Percentiles rank a stretch among this genome's conserved stretches.
Conservation (phyloP, 2,113 vertebrate species). For the Sarotherodon lohbergeri region DNA sequence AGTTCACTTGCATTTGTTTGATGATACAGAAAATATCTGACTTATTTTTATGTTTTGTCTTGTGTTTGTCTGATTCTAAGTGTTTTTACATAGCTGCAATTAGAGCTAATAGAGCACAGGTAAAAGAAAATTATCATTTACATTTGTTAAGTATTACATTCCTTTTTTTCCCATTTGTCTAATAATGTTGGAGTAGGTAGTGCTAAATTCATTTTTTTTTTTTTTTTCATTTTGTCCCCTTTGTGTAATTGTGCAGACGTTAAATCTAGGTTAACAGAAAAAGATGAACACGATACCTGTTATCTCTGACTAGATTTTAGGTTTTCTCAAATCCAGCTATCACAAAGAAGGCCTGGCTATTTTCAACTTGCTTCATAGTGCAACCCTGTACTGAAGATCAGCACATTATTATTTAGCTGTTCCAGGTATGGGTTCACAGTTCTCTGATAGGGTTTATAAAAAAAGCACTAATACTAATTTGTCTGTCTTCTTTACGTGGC, state of each 20-base stretch:
- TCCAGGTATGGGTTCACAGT: not conserved
- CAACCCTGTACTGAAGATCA: not conserved
- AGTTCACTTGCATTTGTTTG: too few species aligned
- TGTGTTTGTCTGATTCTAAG: fast-evolving
- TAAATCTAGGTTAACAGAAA: not conserved
- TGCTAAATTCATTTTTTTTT: not conserved
- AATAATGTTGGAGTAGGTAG: not conserved
- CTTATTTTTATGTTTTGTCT: fast-evolving
- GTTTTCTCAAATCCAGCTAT: not conserved
- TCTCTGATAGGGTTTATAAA: not conserved
- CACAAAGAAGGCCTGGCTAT: not conserved
- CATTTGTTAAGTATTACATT: not conserved
- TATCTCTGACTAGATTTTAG: fast-evolving
- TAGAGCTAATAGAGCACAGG: fast-evolving
- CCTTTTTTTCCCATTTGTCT: fast-evolving
- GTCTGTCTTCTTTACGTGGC: not conserved
- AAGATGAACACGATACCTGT: not conserved
- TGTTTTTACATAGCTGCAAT: not conserved
- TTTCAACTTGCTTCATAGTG: fast-evolving
- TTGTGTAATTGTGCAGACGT: fast-evolving
- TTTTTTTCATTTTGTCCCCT: fast-evolving
- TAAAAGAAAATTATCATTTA: not conserved
- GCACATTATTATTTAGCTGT: not conserved
- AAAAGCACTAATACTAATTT: fast-evolving
- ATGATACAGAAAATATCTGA: not conserved